Evolutionary conservation across 2,113 vertebrate genomes (phyloP).

Genomic region (Pollachius pollachius): DNA sequence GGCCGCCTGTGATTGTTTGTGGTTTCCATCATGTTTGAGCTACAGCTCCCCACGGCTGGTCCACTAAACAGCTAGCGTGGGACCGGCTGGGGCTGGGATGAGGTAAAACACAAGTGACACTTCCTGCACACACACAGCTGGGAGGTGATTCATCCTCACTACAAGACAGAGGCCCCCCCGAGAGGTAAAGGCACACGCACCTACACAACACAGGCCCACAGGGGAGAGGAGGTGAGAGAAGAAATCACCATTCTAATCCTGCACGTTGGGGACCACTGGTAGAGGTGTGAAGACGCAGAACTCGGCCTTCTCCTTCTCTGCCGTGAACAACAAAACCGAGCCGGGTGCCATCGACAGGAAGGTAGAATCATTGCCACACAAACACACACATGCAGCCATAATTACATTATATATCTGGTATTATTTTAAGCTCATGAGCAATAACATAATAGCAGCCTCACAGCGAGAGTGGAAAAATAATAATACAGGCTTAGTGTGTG

Average conservation of each 20-base stretch:
- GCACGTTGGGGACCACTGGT: background rate
- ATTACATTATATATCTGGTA: slow-evolving; percentile 13
- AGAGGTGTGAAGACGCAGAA: background rate
- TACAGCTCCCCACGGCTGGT: slow-evolving; percentile 23
- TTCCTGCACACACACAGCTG: slow-evolving; percentile 19
- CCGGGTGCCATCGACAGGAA: background rate
- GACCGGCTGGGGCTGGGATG: slow-evolving; percentile 20
- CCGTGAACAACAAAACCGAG: background rate
- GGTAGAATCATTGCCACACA: background rate
- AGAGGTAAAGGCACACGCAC: slow-evolving; percentile 1
- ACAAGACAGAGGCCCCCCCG: slow-evolving; percentile 12
- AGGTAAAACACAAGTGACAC: slow-evolving; percentile 46
- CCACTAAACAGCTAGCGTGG: slow-evolving; percentile 16
- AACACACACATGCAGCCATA: background rate
- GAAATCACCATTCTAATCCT: background rate
- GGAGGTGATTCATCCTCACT: slow-evolving; percentile 27
- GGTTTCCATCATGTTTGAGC: slow-evolving; percentile 24
- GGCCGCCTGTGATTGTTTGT: slow-evolving; percentile 23
- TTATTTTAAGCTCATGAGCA: slow-evolving; percentile 5
- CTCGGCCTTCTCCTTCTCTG: background rate
- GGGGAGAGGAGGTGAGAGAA: background rate
- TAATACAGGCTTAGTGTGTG: background rate
- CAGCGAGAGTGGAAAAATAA: background rate
- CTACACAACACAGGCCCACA: background rate
- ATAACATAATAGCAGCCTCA: background rate